phyloP scores from a whole-genome alignment of 2,888 invertebrate genomes.

The Rhimphoctona megacephalus region DNA sequence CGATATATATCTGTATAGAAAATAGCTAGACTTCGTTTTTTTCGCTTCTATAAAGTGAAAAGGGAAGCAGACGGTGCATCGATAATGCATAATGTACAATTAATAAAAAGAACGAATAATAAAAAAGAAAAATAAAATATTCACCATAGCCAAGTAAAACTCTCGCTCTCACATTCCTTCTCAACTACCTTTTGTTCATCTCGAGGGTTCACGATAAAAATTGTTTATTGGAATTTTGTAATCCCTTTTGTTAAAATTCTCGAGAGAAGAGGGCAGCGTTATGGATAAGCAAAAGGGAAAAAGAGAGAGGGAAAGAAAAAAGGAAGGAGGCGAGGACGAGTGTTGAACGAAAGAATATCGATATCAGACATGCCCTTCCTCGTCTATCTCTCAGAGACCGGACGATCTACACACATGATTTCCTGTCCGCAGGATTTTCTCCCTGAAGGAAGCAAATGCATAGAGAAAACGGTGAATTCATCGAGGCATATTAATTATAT shows the following conservation, averaged over 20 bases:
- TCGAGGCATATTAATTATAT: slow-evolving; percentile 2
- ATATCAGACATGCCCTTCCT: slow-evolving; percentile 66
- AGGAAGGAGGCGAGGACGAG: slow-evolving; percentile 27
- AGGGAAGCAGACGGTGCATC: slow-evolving; percentile 46
- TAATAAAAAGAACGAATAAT: slow-evolving; percentile 18
- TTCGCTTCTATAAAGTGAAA: not conserved
- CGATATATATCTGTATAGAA: not conserved
- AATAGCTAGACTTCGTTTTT: not conserved
- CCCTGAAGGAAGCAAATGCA: slow-evolving; percentile 1
- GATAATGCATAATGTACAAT: slow-evolving; percentile 66
- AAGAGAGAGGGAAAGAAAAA: not conserved
- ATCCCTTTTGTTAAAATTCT: slow-evolving; percentile 64
- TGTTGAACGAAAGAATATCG: slow-evolving; percentile 65
- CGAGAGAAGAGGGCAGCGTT: slow-evolving; percentile 26
- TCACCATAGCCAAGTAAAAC: slow-evolving; percentile 31
- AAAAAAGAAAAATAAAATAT: slow-evolving; percentile 33
- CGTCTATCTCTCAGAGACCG: slow-evolving; percentile 62
- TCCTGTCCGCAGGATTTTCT: slow-evolving; percentile 40
- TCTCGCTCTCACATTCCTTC: slow-evolving; percentile 23
- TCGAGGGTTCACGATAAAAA: slow-evolving; percentile 53
- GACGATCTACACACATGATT: slow-evolving; percentile 49
- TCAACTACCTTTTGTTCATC: slow-evolving; percentile 50
- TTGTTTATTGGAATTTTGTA: slow-evolving; percentile 67
- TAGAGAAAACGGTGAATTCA: slow-evolving; percentile 11
- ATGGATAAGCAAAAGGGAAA: slow-evolving; percentile 5